Percentiles rank a stretch among this genome's conserved stretches.
Evolutionary conservation across 2,888 invertebrate species (phyloP).

Genomic region (Pristionchus maxplancki): DNA sequence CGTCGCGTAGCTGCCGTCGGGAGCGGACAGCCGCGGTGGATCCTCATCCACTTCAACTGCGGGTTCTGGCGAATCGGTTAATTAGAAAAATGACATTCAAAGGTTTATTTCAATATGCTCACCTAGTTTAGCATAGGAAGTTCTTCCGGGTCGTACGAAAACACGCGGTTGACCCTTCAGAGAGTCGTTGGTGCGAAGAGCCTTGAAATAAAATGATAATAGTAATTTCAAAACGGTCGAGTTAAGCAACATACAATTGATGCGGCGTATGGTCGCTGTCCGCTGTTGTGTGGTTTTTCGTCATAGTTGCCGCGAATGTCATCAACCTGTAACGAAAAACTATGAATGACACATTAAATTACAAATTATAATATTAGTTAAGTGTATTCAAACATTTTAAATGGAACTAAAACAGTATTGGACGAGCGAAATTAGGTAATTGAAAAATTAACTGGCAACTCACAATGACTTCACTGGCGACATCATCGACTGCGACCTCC

Average conservation of each 20-base stretch:
- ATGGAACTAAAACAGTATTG: not conserved
- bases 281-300: not conserved
- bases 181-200: conserved; percentile 29
- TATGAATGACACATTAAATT: not conserved
- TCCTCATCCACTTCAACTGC: not conserved
- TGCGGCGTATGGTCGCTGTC: not conserved
- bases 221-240: not conserved
- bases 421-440: not conserved
- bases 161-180: not conserved
- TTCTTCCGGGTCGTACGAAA: not conserved
- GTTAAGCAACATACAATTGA: not conserved
- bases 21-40: conserved; percentile 35
- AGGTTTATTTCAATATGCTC: too few species aligned
- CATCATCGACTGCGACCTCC: not conserved
- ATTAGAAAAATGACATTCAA: too few species aligned
- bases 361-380: not conserved
- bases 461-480: conserved; percentile 40
- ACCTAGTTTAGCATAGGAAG: not conserved
- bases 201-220: not conserved
- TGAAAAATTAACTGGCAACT: not conserved
- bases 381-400: too few species aligned
- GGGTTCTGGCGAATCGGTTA: not conserved
- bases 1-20: conserved; percentile 36
- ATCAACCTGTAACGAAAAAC: not conserved
- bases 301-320: not conserved